These are phyloP conservation scores for Brienomyrus longianalis DNA, from an alignment of 2,113 vertebrate species.

Conservation along the genomic window DNA sequence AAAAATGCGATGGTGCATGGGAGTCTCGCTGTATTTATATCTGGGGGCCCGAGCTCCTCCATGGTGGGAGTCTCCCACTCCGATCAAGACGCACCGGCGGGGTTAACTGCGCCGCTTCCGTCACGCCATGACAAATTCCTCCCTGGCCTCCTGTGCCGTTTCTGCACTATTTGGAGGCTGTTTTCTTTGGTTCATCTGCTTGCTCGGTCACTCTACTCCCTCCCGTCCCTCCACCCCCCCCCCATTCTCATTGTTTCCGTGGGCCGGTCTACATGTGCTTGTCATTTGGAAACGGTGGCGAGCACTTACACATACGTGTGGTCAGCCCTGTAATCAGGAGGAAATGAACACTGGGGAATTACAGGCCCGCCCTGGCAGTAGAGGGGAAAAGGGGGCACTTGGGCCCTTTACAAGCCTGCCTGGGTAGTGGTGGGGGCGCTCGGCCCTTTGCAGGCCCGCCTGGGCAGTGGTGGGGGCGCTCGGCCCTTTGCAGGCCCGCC, in stretches of 20 bases:
- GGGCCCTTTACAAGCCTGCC: background rate
- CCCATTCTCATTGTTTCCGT: constrained; percentile 54
- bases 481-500: no score
- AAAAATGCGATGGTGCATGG: constrained; percentile 1
- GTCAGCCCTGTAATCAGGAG: constrained; percentile 56
- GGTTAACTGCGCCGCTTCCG: background rate
- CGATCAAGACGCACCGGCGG: background rate
- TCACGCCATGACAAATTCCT: background rate
- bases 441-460: no score
- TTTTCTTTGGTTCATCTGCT: constrained; percentile 34
- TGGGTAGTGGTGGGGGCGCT: no score
- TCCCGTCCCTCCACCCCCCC: background rate
- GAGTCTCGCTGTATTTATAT: constrained; percentile 3
- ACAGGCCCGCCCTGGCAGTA: background rate
- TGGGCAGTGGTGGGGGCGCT: no score
- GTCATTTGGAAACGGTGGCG: constrained; percentile 55
- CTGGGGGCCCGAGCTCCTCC: background rate
- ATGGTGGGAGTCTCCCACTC: background rate
- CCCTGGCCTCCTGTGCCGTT: background rate
- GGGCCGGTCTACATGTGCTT: constrained; percentile 56
- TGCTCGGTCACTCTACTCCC: constrained; percentile 3
- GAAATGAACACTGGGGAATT: constrained; percentile 58
- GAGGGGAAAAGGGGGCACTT: background rate
- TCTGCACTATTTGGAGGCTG: constrained; percentile 10
- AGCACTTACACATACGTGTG: constrained; percentile 59